phyloP scores from a whole-genome alignment of 2,797 vertebrate species.

The Cynopterus sphinx region DNA sequence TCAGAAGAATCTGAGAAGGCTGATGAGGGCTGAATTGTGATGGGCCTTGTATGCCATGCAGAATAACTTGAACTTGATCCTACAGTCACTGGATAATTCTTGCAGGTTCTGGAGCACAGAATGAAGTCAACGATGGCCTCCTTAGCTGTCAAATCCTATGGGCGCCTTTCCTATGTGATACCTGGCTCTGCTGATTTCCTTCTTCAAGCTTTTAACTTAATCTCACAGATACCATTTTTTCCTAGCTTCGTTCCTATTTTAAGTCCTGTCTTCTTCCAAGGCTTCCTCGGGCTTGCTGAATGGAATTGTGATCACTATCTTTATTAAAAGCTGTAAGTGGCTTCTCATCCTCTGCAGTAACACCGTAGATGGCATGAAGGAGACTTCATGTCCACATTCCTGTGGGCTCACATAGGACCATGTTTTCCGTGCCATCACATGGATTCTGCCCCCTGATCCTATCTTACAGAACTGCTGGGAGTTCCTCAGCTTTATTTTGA shows the following conservation, averaged over 20 bases:
- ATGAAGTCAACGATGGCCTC: not conserved
- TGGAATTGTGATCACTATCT: not conserved
- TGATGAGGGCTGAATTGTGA: not conserved
- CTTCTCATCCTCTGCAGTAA: not conserved
- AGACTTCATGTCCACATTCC: not conserved
- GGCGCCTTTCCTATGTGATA: not conserved
- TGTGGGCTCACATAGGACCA: not conserved
- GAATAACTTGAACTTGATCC: not conserved
- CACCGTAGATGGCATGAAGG: rapidly evolving
- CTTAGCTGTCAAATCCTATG: not conserved
- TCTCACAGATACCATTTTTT: not conserved
- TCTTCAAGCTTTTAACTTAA: not conserved
- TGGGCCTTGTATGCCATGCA: not conserved
- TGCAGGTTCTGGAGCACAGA: not conserved
- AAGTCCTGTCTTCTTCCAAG: not conserved
- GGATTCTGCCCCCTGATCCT: not conserved
- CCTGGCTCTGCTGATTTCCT: not conserved
- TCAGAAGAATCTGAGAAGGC: not conserved
- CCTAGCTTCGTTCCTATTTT: not conserved
- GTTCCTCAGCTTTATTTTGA: not conserved
- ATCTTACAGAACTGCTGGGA: not conserved
- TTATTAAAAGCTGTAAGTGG: not conserved
- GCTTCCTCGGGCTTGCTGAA: not conserved
- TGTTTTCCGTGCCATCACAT: not conserved
- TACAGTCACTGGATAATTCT: not conserved